phyloP scores from a whole-genome alignment of 2,888 invertebrate species.

The Bombyx huttoni region DNA sequence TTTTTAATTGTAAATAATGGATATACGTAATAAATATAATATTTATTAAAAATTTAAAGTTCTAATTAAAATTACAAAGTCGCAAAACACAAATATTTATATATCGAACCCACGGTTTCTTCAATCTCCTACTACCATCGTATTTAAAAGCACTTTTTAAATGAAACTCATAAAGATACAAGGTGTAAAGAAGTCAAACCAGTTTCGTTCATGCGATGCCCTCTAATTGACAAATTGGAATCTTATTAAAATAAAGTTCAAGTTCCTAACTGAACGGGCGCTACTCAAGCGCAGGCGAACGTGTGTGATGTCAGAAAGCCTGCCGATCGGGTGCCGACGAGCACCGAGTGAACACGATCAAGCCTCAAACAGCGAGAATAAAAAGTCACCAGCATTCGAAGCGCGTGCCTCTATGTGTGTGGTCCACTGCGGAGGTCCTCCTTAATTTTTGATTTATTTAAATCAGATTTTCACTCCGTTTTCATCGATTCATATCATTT shows the following conservation, averaged over 20 bases:
- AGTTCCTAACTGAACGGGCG: slow-evolving; percentile 53
- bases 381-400: slow-evolving; percentile 73
- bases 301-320: slow-evolving; percentile 45
- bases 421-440: slow-evolving; percentile 75
- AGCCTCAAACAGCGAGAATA: slow-evolving; percentile 44
- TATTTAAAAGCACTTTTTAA: slow-evolving; percentile 36
- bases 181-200: slow-evolving; percentile 66
- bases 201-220: slow-evolving; percentile 62
- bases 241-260: slow-evolving; percentile 77
- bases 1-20: not conserved
- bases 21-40: no score
- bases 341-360: slow-evolving; percentile 50
- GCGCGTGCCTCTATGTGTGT: slow-evolving; percentile 84
- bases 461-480: slow-evolving; percentile 58
- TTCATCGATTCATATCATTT: slow-evolving; percentile 33
- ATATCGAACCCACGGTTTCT: not conserved
- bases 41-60: no score
- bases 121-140: slow-evolving; percentile 14
- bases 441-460: slow-evolving; percentile 58
- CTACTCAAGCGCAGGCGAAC: slow-evolving; percentile 38
- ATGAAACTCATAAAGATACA: slow-evolving; percentile 44
- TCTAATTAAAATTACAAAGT: not conserved
- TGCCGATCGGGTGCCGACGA: slow-evolving; percentile 55
- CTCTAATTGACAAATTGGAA: slow-evolving; percentile 81
- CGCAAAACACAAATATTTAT: not conserved